Percentiles rank a stretch among this genome's conserved stretches.
Conservation (phyloP, 2,888 invertebrate species). For the Aelia acuminata region DNA sequence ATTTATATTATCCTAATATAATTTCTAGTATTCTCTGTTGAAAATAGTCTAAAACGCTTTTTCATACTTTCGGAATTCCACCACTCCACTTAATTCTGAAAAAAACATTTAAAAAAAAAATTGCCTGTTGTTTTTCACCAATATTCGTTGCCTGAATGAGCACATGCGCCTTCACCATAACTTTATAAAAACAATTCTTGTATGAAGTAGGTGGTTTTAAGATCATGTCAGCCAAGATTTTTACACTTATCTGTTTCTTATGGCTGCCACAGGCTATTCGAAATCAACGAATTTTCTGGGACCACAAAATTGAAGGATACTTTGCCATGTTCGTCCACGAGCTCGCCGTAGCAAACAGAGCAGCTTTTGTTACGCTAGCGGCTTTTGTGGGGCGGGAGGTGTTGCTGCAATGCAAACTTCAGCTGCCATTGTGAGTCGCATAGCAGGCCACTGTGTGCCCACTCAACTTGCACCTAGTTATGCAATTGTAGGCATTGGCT, state of each 20-base stretch:
- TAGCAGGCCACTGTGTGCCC: conserved; percentile 12
- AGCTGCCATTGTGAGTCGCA: conserved; percentile 32
- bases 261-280: not conserved
- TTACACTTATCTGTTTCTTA: not conserved
- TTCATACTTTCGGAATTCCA: too few species aligned
- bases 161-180: too few species aligned
- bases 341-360: not conserved
- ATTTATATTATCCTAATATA: too few species aligned
- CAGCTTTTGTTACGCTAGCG: conserved; percentile 23
- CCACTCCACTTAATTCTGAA: too few species aligned
- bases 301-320: conserved; percentile 11
- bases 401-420: conserved; percentile 28
- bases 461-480: conserved; percentile 46
- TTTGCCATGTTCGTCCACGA: not conserved
- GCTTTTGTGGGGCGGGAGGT: conserved; percentile 33
- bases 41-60: too few species aligned
- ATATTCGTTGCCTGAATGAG: too few species aligned
- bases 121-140: too few species aligned
- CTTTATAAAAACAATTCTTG: too few species aligned
- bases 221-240: not conserved
- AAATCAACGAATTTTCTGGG: conserved; percentile 4
- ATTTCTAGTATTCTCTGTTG: too few species aligned
- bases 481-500: conserved; percentile 40
- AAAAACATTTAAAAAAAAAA: too few species aligned
- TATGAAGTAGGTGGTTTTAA: too few species aligned